phyloP scores from a whole-genome alignment of 2,113 vertebrate species.

The Sylvilagus bachmani region DNA sequence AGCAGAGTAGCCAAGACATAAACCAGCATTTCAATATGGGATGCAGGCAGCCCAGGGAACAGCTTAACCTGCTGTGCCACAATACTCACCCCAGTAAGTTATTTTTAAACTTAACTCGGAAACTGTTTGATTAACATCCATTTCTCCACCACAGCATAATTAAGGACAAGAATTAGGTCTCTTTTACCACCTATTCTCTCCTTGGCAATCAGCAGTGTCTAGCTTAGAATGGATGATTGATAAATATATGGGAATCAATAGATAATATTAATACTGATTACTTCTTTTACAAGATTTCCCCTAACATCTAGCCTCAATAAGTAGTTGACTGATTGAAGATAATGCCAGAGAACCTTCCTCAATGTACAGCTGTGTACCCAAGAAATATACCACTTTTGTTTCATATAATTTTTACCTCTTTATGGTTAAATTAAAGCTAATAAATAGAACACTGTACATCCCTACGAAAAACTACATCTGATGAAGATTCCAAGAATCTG shows the following conservation, averaged over 20 bases:
- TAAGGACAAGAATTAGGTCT: background rate
- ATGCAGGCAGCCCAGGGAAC: too few relatives aligned
- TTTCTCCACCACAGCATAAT: background rate
- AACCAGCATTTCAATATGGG: too few relatives aligned
- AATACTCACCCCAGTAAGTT: too few relatives aligned
- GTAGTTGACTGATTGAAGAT: background rate
- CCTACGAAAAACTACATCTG: background rate
- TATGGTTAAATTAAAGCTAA: constrained; percentile 53
- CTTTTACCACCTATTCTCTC: background rate
- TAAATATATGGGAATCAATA: background rate
- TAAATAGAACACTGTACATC: background rate
- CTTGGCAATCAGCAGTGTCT: background rate
- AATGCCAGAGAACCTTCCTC: background rate
- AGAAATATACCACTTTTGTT: constrained; percentile 20
- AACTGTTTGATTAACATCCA: background rate
- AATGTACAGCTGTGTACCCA: background rate
- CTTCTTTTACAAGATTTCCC: constrained; percentile 33
- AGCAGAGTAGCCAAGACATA: too few relatives aligned
- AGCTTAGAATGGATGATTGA: background rate
- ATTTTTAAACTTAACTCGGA: constrained; percentile 38
- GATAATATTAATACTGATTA: background rate
- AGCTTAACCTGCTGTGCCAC: too few relatives aligned
- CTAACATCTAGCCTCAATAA: background rate
- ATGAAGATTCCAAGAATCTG: background rate
- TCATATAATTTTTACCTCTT: background rate